A percentile compares a stretch with the other conserved stretches of the same genome.
Evolutionary conservation across 2,797 vertebrate species (phyloP).

Genomic region (Oophaga sylvatica): DNA sequence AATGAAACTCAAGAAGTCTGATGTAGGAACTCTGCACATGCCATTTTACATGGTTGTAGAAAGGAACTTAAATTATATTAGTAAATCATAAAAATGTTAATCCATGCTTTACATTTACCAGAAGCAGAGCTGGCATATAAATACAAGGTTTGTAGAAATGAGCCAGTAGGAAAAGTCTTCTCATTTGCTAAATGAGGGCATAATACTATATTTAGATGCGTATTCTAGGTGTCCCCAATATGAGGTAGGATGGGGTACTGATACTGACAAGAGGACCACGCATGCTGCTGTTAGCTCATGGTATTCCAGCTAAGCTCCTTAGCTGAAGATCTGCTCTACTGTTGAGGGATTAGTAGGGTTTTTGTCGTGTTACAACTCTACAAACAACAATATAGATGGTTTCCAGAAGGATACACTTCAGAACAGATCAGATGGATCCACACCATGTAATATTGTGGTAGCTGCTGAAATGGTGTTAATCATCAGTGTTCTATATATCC

Average conservation of each 20-base stretch:
- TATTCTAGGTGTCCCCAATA: not conserved
- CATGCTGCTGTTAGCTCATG: slow-evolving; percentile 27
- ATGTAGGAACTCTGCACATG: too few species aligned
- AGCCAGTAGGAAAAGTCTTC: not conserved
- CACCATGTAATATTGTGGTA: not conserved
- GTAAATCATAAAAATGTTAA: not conserved
- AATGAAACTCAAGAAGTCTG: not conserved
- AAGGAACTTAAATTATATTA: not conserved
- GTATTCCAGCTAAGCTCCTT: slow-evolving; percentile 32
- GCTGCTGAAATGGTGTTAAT: not conserved
- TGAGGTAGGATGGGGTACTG: slow-evolving; percentile 11
- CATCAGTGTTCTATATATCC: not conserved
- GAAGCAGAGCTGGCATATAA: not conserved
- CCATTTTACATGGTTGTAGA: not conserved
- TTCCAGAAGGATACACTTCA: slow-evolving; percentile 42
- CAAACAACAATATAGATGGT: slow-evolving; percentile 7
- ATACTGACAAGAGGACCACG: not conserved
- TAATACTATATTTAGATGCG: not conserved
- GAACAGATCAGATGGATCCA: slow-evolving; percentile 21
- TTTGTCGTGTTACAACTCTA: slow-evolving; percentile 41
- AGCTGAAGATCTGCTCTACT: slow-evolving; percentile 40
- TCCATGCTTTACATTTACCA: not conserved
- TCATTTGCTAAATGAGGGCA: not conserved
- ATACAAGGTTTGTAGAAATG: not conserved
- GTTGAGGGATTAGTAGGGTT: slow-evolving; percentile 45